Percentiles rank a stretch among this genome's conserved stretches.
phyloP scores from a whole-genome alignment of 1,140 invertebrate genomes.

The Colletes latitarsis region DNA sequence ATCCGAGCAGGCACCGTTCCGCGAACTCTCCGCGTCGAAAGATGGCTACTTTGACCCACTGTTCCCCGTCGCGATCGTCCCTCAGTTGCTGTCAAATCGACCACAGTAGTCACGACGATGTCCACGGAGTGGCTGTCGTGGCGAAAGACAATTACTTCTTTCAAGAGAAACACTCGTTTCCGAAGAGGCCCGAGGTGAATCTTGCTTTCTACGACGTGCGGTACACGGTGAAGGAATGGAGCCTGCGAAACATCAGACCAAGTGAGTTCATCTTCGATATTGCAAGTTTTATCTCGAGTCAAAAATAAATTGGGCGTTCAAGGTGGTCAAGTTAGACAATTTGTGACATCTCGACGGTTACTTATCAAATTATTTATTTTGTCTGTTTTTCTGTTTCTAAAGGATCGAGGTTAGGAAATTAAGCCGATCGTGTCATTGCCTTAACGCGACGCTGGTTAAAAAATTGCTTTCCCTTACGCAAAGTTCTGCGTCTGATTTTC shows the following conservation, averaged over 20 bases:
- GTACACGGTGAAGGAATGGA: conserved; percentile 75
- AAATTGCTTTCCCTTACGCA: too few species aligned
- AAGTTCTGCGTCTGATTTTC: too few species aligned
- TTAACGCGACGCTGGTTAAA: too few species aligned
- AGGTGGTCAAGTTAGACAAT: too few species aligned
- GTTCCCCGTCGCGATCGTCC: conserved; percentile 53
- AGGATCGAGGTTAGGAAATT: too few species aligned
- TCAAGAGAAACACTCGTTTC: conserved; percentile 76
- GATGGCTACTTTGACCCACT: conserved; percentile 34
- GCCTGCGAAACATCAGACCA: conserved; percentile 65
- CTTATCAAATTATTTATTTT: too few species aligned
- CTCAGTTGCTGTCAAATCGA: conserved; percentile 60
- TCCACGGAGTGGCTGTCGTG: conserved; percentile 63
- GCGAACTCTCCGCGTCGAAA: background rate
- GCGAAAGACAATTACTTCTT: conserved; percentile 74
- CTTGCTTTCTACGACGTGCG: conserved; percentile 73
- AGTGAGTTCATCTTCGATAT: conserved; percentile 60
- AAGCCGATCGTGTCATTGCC: too few species aligned
- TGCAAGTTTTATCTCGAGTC: too few species aligned
- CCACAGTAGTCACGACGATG: conserved; percentile 65
- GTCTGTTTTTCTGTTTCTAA: too few species aligned
- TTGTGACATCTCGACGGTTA: too few species aligned
- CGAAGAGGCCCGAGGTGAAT: conserved; percentile 76
- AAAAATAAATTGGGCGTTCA: too few species aligned
- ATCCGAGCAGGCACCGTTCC: background rate